A percentile compares a stretch with the other conserved stretches of the same genome.
phyloP scores from a whole-genome alignment of 2,113 vertebrate species.

The Nesoenas mayeri region DNA sequence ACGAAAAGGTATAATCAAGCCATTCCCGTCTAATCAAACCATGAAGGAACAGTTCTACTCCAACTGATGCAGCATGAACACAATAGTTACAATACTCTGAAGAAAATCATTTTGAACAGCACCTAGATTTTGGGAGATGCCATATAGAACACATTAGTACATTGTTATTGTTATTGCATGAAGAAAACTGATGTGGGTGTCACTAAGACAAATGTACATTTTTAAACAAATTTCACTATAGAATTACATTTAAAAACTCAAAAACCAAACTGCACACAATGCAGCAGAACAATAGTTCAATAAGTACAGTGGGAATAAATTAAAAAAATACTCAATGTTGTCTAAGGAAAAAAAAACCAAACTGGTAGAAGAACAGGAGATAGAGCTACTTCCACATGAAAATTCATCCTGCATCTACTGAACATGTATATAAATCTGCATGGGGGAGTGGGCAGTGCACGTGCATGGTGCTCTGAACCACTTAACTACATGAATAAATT shows the following conservation, averaged over 20 bases:
- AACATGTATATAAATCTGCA: neutral
- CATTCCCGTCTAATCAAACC: neutral
- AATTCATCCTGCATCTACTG: neutral
- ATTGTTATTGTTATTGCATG: neutral
- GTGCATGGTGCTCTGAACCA: neutral
- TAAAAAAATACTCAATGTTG: too few species aligned
- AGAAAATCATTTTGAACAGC: neutral
- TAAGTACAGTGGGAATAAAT: too few species aligned
- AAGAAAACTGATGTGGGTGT: neutral
- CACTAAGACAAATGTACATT: neutral
- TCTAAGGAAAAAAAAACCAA: too few species aligned
- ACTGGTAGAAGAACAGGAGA: too few species aligned
- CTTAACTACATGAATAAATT: neutral
- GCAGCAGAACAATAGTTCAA: too few species aligned
- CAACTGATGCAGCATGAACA: neutral
- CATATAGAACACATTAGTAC: neutral
- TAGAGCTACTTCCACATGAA: neutral
- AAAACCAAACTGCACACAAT: too few species aligned
- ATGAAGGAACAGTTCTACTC: neutral
- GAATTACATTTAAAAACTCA: neutral
- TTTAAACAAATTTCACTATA: neutral
- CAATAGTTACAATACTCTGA: neutral
- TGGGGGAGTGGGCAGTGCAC: accelerated
- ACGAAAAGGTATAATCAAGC: neutral
- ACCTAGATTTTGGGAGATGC: neutral